phyloP scores from a whole-genome alignment of 2,888 invertebrate species.

The Julus scandinavius region DNA sequence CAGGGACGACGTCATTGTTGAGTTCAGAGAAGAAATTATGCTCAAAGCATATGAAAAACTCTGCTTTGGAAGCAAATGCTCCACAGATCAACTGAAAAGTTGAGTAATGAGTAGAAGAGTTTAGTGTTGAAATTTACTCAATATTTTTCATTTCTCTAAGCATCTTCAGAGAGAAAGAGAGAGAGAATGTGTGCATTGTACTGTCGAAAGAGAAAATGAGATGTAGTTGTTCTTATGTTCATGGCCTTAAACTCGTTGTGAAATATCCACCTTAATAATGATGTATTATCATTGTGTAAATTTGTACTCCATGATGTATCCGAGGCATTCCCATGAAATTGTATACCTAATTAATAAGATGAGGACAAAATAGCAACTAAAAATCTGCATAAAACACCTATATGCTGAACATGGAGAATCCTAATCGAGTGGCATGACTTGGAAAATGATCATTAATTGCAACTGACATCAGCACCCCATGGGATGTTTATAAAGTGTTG shows the following conservation, averaged over 20 bases:
- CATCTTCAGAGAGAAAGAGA: too few species aligned
- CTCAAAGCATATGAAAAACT: too few species aligned
- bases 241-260: not conserved
- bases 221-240: too few species aligned
- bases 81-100: too few species aligned
- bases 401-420: not conserved
- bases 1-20: not conserved
- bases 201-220: too few species aligned
- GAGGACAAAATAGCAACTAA: not conserved
- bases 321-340: constrained; percentile 14
- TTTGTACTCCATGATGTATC: not conserved
- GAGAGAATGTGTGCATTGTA: too few species aligned
- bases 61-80: too few species aligned
- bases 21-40: too few species aligned
- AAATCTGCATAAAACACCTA: not conserved
- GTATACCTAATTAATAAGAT: not conserved
- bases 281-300: constrained; percentile 12
- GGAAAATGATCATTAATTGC: constrained; percentile 15
- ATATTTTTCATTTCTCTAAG: too few species aligned
- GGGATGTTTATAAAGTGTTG: not conserved
- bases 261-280: not conserved
- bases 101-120: too few species aligned
- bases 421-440: constrained; percentile 16
- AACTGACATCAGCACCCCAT: not conserved
- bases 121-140: too few species aligned